phyloP scores from a whole-genome alignment of 2,113 vertebrate species.

The Gadus chalcogrammus region DNA sequence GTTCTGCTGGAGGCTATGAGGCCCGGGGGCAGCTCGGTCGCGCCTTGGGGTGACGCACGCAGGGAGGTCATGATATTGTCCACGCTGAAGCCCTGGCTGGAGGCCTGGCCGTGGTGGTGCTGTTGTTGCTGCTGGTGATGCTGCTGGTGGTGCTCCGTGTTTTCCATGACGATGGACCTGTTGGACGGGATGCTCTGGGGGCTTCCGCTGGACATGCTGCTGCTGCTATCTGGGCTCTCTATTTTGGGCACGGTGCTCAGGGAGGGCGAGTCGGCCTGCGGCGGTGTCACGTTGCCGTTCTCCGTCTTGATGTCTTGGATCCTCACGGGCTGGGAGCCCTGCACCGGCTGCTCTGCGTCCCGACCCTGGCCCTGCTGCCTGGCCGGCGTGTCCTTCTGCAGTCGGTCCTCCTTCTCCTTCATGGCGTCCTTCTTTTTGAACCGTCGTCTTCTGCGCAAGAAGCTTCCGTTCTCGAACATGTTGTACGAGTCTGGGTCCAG shows the following conservation, averaged over 20 bases:
- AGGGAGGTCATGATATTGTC: conserved; percentile 96
- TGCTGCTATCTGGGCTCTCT: conserved; percentile 89
- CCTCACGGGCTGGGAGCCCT: conserved; percentile 79
- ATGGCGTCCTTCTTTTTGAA: conserved; percentile 94
- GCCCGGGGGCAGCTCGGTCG: conserved; percentile 76
- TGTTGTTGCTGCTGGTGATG: conserved; percentile 68
- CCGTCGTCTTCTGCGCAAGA: conserved; percentile 82
- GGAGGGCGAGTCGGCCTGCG: conserved; percentile 83
- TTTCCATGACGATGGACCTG: conserved; percentile 82
- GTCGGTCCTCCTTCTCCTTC: conserved; percentile 89
- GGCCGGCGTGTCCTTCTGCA: conserved; percentile 77
- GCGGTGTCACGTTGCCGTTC: conserved; percentile 86
- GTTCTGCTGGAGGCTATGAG: conserved; percentile 77
- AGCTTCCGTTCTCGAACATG: conserved; percentile 95
- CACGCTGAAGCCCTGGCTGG: conserved; percentile 87
- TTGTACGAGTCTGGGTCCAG: conserved; percentile 93
- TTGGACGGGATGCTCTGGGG: conserved; percentile 81
- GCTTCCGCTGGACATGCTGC: conserved; percentile 86
- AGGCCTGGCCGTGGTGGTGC: conserved; percentile 67
- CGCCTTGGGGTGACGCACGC: conserved; percentile 84
- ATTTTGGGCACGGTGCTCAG: conserved; percentile 85
- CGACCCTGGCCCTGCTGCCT: conserved; percentile 68
- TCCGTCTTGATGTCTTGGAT: conserved; percentile 96
- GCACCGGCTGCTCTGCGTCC: conserved; percentile 61
- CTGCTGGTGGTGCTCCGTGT: conserved; percentile 71